Evolutionary conservation across 2,113 vertebrate species (phyloP).

Genomic region (Proteles cristata): DNA sequence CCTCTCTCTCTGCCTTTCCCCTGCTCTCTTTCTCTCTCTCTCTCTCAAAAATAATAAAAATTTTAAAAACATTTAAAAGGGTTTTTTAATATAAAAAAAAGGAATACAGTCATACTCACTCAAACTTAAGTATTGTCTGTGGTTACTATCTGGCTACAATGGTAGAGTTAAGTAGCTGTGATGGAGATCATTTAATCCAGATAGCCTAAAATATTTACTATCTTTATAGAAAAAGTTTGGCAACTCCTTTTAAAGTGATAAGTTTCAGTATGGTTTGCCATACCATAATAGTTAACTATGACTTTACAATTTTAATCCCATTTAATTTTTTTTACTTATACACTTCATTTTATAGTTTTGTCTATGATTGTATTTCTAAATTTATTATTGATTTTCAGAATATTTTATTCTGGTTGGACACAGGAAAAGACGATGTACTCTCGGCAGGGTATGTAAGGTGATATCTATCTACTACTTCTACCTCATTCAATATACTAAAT

Average conservation of each 20-base stretch:
- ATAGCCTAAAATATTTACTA: not conserved
- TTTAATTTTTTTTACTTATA: not conserved
- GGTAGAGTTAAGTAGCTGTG: not conserved
- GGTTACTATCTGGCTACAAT: not conserved
- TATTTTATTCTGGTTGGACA: not conserved
- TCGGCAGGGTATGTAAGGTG: not conserved
- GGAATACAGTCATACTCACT: not conserved
- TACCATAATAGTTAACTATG: not conserved
- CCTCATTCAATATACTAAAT: not conserved
- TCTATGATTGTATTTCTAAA: not conserved
- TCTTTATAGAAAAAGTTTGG: constrained; percentile 15
- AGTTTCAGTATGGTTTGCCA: not conserved
- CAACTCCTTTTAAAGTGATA: not conserved
- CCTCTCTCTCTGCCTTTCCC: too few species aligned
- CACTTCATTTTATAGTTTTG: not conserved
- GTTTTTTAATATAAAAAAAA: too few species aligned
- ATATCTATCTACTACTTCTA: not conserved
- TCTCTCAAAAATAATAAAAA: too few species aligned
- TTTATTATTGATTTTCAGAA: not conserved
- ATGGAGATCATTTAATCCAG: not conserved
- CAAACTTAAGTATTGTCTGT: not conserved
- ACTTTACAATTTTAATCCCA: constrained; percentile 17
- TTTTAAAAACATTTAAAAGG: too few species aligned
- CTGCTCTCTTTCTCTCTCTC: too few species aligned
- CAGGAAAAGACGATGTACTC: not conserved